These are phyloP conservation scores for Acanthurus tractus DNA, from an alignment of 2,797 vertebrate genomes.

Conservation along the genomic window DNA sequence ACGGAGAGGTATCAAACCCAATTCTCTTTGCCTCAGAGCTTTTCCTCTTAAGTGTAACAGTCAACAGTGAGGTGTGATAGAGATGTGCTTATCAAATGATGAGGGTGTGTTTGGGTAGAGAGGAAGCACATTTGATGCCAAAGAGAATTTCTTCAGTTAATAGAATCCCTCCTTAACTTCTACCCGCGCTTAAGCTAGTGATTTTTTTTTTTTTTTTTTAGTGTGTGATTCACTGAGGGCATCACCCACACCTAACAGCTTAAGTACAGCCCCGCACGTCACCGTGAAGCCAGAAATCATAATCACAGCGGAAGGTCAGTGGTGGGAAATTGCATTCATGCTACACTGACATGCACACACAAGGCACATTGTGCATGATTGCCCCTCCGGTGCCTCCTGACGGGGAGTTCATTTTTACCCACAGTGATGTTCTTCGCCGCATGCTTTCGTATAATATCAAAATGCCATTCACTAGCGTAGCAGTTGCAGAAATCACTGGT, in stretches of 20 bases:
- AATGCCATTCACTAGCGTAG: conserved; percentile 62
- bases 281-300: conserved; percentile 48
- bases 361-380: conserved; percentile 65
- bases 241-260: conserved; percentile 66
- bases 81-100: conserved; percentile 19
- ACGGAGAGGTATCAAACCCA: conserved; percentile 49
- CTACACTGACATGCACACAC: conserved; percentile 67
- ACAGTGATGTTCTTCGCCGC: conserved; percentile 33
- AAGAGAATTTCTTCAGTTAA: conserved; percentile 42
- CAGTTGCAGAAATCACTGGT: conserved; percentile 74
- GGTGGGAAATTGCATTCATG: conserved; percentile 70
- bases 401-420: conserved; percentile 69
- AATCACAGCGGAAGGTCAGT: conserved; percentile 66
- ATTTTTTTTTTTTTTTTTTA: conserved; percentile 12
- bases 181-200: conserved; percentile 34
- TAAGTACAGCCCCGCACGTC: conserved; percentile 58
- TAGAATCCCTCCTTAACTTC: conserved; percentile 47
- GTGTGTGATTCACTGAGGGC: conserved; percentile 53
- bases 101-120: conserved; percentile 25
- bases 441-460: conserved; percentile 51
- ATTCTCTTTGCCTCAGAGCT: conserved; percentile 34
- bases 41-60: conserved; percentile 21
- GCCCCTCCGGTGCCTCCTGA: conserved; percentile 59
- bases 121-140: conserved; percentile 36
- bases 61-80: conserved; percentile 25